phyloP scores from a whole-genome alignment of 2,888 invertebrate species.

The Venusia cambrica region DNA sequence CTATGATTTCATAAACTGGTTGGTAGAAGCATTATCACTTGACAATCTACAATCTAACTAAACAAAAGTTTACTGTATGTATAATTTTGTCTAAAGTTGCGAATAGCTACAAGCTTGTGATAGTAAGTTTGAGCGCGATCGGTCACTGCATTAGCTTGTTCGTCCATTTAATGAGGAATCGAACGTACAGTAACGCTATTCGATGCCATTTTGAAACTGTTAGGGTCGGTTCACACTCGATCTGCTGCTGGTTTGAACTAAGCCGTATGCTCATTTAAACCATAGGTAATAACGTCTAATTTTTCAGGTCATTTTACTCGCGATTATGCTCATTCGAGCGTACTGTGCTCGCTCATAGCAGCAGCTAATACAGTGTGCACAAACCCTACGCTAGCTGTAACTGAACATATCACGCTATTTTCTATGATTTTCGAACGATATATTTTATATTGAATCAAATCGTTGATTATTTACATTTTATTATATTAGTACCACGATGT shows the following conservation, averaged over 20 bases:
- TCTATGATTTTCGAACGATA: constrained; percentile 39
- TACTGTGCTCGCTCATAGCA: background rate
- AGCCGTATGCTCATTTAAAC: constrained; percentile 11
- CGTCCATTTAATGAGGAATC: constrained; percentile 44
- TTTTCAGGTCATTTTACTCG: no score
- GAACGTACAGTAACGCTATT: constrained; percentile 42
- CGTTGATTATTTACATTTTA: constrained; percentile 33
- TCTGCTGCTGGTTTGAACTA: background rate
- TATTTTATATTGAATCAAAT: constrained; percentile 36
- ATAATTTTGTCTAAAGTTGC: no score
- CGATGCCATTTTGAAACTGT: constrained; percentile 48
- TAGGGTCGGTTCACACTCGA: constrained; percentile 22
- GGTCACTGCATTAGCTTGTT: constrained; percentile 37
- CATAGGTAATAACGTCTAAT: no score
- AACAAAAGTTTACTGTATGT: no score
- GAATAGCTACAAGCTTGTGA: no score
- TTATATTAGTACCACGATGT: constrained; percentile 39
- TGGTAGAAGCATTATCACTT: no score
- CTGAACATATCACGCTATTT: constrained; percentile 61
- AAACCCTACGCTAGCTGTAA: constrained; percentile 46
- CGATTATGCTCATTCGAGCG: no score
- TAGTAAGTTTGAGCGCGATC: constrained; percentile 13
- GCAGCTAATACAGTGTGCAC: constrained; percentile 20
- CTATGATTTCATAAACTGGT: no score
- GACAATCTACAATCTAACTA: no score